These are phyloP conservation scores for Labia minor DNA, from an alignment of 2,888 invertebrate species.

Conservation along the genomic window DNA sequence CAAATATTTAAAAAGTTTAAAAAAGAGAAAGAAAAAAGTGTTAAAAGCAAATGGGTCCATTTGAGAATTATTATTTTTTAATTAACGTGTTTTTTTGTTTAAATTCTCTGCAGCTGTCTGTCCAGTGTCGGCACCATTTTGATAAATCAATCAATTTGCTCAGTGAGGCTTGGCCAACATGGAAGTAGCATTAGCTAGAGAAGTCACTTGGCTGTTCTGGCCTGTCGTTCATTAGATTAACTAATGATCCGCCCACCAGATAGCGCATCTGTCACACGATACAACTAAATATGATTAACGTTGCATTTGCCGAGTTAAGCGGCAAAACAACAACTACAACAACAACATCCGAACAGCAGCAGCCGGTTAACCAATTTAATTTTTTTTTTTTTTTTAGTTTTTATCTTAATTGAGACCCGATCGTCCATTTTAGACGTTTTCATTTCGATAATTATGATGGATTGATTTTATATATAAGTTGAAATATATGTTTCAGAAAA, in stretches of 20 bases:
- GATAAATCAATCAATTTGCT: conserved; percentile 7
- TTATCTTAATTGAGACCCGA: conserved; percentile 8
- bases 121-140: neutral
- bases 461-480: conserved; percentile 9
- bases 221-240: neutral
- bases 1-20: too few species aligned
- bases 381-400: neutral
- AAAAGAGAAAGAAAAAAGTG: neutral
- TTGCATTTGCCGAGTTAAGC: conserved; percentile 13
- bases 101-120: neutral
- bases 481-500: neutral
- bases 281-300: conserved; percentile 13
- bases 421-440: neutral
- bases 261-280: conserved; percentile 6
- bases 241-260: conserved; percentile 13
- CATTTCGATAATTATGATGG: conserved; percentile 8
- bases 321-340: neutral
- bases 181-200: neutral
- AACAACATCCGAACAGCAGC: neutral
- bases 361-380: too few species aligned
- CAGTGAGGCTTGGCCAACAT: conserved; percentile 7
- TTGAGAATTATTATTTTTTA: conserved; percentile 1
- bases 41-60: conserved; percentile 13
- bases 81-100: neutral
- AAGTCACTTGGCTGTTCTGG: neutral